Evolutionary conservation across 2,888 invertebrate species (phyloP).

Genomic region (Pomacea canaliculata): DNA sequence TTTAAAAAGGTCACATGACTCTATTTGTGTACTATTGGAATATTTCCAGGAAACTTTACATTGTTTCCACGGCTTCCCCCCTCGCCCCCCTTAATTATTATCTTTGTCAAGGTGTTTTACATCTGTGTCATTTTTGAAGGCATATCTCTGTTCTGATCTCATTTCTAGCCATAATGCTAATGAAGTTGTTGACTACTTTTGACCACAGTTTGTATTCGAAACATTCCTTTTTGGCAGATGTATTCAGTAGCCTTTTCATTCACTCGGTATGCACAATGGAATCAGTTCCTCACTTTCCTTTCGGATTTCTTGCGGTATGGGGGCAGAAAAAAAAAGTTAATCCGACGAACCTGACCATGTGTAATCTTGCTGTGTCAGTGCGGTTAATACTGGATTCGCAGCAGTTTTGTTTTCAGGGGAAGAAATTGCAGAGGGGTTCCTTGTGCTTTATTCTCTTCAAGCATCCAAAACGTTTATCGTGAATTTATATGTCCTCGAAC

Average conservation of each 20-base stretch:
- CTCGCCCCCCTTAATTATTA: constrained; percentile 3
- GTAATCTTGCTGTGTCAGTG: no score
- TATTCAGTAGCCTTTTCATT: constrained; percentile 19
- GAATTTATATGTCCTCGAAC: no score
- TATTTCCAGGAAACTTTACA: constrained; percentile 25
- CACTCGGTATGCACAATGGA: constrained; percentile 5
- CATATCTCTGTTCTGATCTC: constrained; percentile 28
- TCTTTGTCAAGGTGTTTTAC: constrained; percentile 22
- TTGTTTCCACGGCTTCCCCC: constrained; percentile 14
- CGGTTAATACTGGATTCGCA: neutral
- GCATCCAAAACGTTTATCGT: no score
- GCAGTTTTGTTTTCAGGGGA: constrained; percentile 1
- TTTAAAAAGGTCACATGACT: constrained; percentile 29
- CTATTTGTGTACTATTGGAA: constrained; percentile 23
- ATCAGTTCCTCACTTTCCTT: neutral
- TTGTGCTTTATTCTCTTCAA: no score
- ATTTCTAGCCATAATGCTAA: constrained; percentile 24
- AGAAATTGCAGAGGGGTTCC: no score
- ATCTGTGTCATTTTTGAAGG: constrained; percentile 26
- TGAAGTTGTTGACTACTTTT: constrained; percentile 26
- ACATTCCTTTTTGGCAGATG: constrained; percentile 24
- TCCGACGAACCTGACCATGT: no score
- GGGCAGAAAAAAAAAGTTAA: no score
- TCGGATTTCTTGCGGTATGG: neutral
- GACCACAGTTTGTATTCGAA: constrained; percentile 23